Base-by-base conservation (phyloP, 2,888 invertebrate species). In the Helleia helle region DNA sequence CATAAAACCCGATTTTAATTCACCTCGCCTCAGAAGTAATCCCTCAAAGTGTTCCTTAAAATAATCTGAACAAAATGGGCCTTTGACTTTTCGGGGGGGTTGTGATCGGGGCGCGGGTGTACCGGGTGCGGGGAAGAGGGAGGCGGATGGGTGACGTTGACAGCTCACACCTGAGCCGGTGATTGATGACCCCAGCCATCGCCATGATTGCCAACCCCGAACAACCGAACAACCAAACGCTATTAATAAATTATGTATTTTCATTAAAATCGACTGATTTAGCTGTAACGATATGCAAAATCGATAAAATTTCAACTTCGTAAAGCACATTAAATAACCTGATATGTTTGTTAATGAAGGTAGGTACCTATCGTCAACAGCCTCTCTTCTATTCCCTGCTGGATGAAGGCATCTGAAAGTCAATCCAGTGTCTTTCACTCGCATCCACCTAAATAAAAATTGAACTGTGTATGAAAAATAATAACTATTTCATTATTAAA, bases 181-280 rank as follows among this genome's bases (percentile, higher is more conserved):
- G 83, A 83, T 83, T 81, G 83, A 83, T 83, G 81, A 81, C 65
- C 56, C 57, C 62, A 62, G 54, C 75, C 67, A 71, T 71, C 64
- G 70, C 65, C 62, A 72, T 77, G 77, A 77, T 80, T 75, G 42
- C 50, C 39, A 41, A 27, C 42, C 34, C 30, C 25, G 24, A n/a
- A 37, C 15, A 7, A 17, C 9, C 6, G 9, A 15, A 26, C 37
- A 13, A 2, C 14, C 13, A 13, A 29, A 13, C n/a, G n/a, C 7
- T 29, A 12, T 29, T 13, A 8, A 34, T 22, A 22, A 18, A 34
- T 34, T 22, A 34, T 18, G 6, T 7, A 34, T 22, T 34, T 12
- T 34, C 3, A 4, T 12, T 11, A 6, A 22, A 18, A 34, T 8
- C 22, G 34, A 2, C 7, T 22, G 1, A 3, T 22, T 4, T 22